Percentiles rank a stretch among this genome's conserved stretches.
Conservation (phyloP, 2,888 invertebrate genomes). For the Quadroppia sp. region DNA sequence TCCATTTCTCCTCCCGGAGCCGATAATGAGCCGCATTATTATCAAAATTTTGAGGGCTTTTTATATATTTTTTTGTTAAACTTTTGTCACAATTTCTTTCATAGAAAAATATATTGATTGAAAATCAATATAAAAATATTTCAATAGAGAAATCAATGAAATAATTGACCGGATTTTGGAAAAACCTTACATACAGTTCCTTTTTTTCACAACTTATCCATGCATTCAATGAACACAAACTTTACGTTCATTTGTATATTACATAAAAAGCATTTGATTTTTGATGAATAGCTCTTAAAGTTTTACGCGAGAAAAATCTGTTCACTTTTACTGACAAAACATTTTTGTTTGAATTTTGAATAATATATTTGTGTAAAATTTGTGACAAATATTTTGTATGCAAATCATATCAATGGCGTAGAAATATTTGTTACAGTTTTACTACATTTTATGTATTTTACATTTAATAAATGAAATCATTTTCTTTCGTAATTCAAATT, state of each 20-base stretch:
- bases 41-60: not conserved
- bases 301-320: not conserved
- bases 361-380: too few relatives aligned
- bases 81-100: not conserved
- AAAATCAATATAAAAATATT: not conserved
- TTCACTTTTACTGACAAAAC: not conserved
- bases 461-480: not conserved
- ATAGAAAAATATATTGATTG: not conserved
- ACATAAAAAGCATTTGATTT: not conserved
- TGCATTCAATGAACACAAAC: not conserved
- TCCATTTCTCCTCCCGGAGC: not conserved
- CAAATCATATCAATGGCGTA: constrained; percentile 5
- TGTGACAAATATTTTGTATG: not conserved
- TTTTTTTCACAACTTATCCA: not conserved
- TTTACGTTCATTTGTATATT: not conserved
- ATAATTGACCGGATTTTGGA: constrained; percentile 9
- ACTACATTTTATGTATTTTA: not conserved
- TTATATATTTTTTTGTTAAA: not conserved
- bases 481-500: not conserved
- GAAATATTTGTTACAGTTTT: not conserved
- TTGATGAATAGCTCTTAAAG: constrained; percentile 3
- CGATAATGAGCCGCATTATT: not conserved
- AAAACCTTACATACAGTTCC: not conserved
- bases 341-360: too few relatives aligned
- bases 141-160: not conserved